phyloP scores from a whole-genome alignment of 2,888 invertebrate species.

The Acleris cristana region DNA sequence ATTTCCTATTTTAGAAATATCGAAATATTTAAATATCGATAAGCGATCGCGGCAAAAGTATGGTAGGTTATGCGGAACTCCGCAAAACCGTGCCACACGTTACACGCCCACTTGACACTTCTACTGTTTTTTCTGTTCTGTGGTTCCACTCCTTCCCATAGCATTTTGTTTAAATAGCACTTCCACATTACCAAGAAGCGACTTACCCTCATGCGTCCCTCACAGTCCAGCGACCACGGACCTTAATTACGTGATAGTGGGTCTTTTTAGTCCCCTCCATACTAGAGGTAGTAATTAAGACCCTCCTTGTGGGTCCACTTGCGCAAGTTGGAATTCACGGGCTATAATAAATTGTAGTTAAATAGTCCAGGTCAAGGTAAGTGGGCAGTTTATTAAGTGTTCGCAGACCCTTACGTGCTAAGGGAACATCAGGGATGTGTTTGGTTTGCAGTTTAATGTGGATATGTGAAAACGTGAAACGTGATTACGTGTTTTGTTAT shows the following conservation, averaged over 20 bases:
- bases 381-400: constrained; percentile 18
- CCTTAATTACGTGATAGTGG: constrained; percentile 81
- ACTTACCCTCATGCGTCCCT: constrained; percentile 56
- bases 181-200: constrained; percentile 10
- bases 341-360: constrained; percentile 27
- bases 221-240: constrained; percentile 72
- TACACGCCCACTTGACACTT: too few species aligned
- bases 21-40: too few species aligned
- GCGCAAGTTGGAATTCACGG: constrained; percentile 28
- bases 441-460: not conserved
- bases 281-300: constrained; percentile 31
- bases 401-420: constrained; percentile 8
- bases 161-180: not conserved
- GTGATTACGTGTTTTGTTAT: not conserved
- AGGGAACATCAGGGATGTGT: constrained; percentile 1
- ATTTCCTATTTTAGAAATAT: too few species aligned
- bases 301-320: constrained; percentile 27
- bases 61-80: too few species aligned
- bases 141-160: not conserved
- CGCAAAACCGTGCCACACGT: too few species aligned
- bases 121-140: too few species aligned
- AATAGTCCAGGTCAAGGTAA: constrained; percentile 34
- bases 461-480: not conserved
- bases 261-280: constrained; percentile 59
- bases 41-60: too few species aligned